These are phyloP conservation scores for Allygus modestus DNA, from an alignment of 2,888 invertebrate species.

Conservation along the genomic window DNA sequence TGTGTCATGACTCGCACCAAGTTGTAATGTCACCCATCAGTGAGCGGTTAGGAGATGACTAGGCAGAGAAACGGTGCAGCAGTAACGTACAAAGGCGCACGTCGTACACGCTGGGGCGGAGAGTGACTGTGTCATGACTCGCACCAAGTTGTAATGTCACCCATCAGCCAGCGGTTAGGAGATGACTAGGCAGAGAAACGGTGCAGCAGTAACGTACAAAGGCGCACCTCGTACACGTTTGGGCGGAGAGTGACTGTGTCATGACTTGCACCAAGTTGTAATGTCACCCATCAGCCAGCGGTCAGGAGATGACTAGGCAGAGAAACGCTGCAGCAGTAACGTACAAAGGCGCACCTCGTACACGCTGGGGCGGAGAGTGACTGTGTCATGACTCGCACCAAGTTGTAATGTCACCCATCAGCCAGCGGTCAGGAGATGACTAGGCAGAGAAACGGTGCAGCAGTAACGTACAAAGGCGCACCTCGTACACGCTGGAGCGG, in stretches of 20 bases:
- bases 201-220: conserved; percentile 43
- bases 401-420: too few relatives aligned
- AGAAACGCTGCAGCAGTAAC: too few relatives aligned
- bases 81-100: not conserved
- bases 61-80: conserved; percentile 64
- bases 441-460: conserved; percentile 64
- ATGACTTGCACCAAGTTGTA: not conserved
- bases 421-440: too few relatives aligned
- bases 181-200: conserved; percentile 63
- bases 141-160: too few relatives aligned
- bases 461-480: not conserved
- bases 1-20: too few relatives aligned
- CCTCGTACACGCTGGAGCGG: conserved; percentile 18
- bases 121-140: not conserved
- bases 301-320: not conserved
- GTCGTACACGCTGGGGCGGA: conserved; percentile 15
- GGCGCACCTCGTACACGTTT: too few relatives aligned
- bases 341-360: too few relatives aligned
- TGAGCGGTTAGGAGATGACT: too few relatives aligned
- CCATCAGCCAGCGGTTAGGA: not conserved
- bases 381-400: too few relatives aligned
- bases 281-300: conserved; percentile 1
- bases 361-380: too few relatives aligned
- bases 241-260: conserved; percentile 2
- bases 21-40: too few relatives aligned